Conservation (phyloP, 2,888 invertebrate species). For the Physocephala rufipes region DNA sequence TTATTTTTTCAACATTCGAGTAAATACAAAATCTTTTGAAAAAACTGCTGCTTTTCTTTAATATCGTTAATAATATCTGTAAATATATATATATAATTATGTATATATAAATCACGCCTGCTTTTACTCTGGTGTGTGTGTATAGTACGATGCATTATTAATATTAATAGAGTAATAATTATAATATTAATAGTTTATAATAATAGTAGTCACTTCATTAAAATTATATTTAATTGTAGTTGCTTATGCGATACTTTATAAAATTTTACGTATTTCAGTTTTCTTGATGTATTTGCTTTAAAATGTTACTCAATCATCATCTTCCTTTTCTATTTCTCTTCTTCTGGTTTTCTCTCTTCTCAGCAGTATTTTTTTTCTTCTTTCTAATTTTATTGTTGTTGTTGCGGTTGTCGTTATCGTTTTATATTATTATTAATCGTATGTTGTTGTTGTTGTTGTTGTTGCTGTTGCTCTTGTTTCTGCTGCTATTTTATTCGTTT, state of each 20-base stretch:
- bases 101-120: conserved; percentile 30
- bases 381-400: too few relatives aligned
- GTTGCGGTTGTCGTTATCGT: neutral
- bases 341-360: conserved; percentile 6
- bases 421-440: neutral
- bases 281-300: conserved; percentile 50
- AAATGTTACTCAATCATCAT: neutral
- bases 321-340: conserved; percentile 22
- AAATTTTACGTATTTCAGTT: conserved; percentile 63
- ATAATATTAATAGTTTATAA: conserved; percentile 38
- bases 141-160: neutral
- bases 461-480: neutral
- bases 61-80: conserved; percentile 23
- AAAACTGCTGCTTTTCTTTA: too few relatives aligned
- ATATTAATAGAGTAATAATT: conserved; percentile 36
- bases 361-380: conserved; percentile 28
- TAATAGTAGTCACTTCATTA: conserved; percentile 55
- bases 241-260: conserved; percentile 53
- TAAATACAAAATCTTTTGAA: too few relatives aligned
- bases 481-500: neutral
- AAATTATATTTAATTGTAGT: conserved; percentile 38
- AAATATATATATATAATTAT: conserved; percentile 37
- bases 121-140: neutral
- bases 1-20: too few relatives aligned
- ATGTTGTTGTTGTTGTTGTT: neutral